phyloP scores from a whole-genome alignment of 64 coral and sea anemone species.

The Stichodactyla helianthus region DNA sequence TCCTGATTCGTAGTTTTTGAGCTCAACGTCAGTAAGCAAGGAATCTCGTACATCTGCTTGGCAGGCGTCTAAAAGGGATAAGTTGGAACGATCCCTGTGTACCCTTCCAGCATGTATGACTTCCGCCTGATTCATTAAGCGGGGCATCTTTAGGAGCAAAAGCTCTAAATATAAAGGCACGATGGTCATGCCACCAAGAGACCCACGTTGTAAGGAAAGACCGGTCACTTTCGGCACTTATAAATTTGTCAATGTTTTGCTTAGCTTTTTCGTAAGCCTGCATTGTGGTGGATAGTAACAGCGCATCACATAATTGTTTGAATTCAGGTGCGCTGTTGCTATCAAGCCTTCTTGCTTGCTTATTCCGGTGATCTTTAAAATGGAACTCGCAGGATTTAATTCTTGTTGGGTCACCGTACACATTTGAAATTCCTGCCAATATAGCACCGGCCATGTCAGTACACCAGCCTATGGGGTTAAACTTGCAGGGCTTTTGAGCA shows the following conservation, averaged over 20 bases:
- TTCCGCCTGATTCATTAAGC: conserved; percentile 32
- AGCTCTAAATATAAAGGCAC: conserved; percentile 44
- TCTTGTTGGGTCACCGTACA: not conserved
- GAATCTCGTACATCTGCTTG: conserved; percentile 24
- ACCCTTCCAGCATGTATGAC: conserved; percentile 16
- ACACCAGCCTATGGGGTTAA: conserved; percentile 23
- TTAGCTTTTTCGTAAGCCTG: conserved; percentile 32
- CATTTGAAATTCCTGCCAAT: conserved; percentile 19
- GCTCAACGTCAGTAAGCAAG: not conserved
- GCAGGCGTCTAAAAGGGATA: not conserved
- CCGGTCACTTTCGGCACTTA: conserved; percentile 12
- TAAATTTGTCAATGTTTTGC: conserved; percentile 32
- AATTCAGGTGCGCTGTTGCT: conserved; percentile 25
- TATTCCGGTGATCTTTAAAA: conserved; percentile 17
- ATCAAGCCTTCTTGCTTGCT: conserved; percentile 25
- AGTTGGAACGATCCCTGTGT: conserved; percentile 11
- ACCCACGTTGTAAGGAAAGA: conserved; percentile 30
- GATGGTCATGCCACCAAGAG: conserved; percentile 48
- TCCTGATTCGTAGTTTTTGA: conserved; percentile 8
- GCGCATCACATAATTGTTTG: conserved; percentile 53
- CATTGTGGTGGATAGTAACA: conserved; percentile 35
- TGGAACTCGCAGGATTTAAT: conserved; percentile 33
- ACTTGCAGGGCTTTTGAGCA: not conserved
- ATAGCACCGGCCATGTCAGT: conserved; percentile 30
- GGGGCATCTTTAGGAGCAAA: conserved; percentile 34